Percentiles rank a stretch among this genome's conserved stretches.
These are phyloP conservation scores for Ciconia maguari DNA, from an alignment of 2,113 vertebrate species.

Conservation along the genomic window DNA sequence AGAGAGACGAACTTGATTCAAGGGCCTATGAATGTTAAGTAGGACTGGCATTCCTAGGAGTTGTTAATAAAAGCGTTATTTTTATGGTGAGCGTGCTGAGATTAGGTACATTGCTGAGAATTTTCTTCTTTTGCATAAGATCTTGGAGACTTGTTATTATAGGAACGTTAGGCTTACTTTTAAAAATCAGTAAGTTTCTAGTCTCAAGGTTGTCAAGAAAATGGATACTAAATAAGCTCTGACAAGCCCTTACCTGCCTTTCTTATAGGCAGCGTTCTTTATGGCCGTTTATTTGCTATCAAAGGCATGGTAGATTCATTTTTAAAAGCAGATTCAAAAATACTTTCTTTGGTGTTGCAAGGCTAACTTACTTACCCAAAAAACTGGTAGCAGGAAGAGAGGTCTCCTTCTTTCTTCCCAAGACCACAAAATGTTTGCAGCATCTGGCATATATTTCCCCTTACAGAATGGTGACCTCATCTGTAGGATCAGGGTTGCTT, in stretches of 20 bases:
- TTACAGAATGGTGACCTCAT: not conserved
- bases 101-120: not conserved
- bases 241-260: not conserved
- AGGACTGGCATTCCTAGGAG: not conserved
- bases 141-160: not conserved
- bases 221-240: not conserved
- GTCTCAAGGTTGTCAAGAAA: not conserved
- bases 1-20: not conserved
- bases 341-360: not conserved
- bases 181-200: not conserved
- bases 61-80: not conserved
- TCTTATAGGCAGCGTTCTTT: not conserved
- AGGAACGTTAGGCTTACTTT: not conserved
- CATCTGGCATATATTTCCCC: not conserved
- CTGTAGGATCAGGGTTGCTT: not conserved
- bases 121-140: not conserved
- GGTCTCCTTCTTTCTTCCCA: not conserved
- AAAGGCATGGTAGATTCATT: not conserved
- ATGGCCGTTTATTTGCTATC: not conserved
- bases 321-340: not conserved
- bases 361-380: not conserved
- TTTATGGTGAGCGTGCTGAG: not conserved
- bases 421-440: not conserved
- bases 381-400: not conserved
- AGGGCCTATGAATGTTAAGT: not conserved